Conservation (phyloP, 1,140 invertebrate genomes). For the Dufourea novaeangliae region DNA sequence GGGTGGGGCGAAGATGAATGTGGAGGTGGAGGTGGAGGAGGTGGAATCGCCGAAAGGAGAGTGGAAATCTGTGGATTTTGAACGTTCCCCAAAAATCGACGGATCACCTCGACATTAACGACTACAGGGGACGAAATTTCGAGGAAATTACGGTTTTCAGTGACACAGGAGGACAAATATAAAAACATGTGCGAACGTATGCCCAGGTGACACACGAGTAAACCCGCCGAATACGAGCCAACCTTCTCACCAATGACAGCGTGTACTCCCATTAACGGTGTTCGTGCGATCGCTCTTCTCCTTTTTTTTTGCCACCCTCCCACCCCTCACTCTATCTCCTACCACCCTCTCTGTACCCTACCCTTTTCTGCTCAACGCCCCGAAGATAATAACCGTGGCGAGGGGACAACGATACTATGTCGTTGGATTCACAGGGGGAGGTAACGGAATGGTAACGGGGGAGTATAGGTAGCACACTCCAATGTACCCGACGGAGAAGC, state of each 20-base stretch:
- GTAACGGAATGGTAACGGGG: constrained; percentile 24
- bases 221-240: constrained; percentile 1
- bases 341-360: background rate
- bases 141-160: background rate
- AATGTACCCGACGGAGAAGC: constrained; percentile 14
- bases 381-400: no score
- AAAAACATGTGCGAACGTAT: background rate
- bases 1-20: background rate
- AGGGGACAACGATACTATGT: background rate
- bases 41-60: background rate
- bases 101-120: background rate
- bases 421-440: background rate
- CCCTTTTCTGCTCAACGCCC: no score
- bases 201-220: no score
- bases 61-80: background rate
- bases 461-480: constrained; percentile 32
- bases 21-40: background rate
- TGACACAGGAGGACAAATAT: no score
- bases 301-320: constrained; percentile 2
- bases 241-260: constrained; percentile 42
- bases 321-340: background rate
- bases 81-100: background rate
- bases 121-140: background rate
- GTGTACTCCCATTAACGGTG: constrained; percentile 53
- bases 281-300: constrained; percentile 12